Evolutionary conservation across 2,113 vertebrate genomes (phyloP).

Genomic region (Isurus oxyrinchus): DNA sequence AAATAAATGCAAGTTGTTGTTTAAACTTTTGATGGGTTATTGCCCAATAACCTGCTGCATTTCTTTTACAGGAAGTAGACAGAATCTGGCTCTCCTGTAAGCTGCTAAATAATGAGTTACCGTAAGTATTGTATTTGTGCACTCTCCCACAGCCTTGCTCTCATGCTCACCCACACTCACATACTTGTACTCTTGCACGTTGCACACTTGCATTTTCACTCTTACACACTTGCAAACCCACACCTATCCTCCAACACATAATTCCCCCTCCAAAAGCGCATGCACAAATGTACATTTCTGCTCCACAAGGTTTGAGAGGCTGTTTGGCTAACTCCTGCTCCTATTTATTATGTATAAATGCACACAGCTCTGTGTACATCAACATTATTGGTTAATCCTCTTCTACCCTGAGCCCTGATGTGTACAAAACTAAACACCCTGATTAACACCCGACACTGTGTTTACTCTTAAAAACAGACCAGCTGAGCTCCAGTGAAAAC

Average conservation of each 20-base stretch:
- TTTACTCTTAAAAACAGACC: neutral
- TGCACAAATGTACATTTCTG: no score
- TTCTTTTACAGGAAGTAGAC: slow-evolving; percentile 81
- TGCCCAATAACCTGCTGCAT: neutral
- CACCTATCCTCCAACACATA: no score
- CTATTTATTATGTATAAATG: no score
- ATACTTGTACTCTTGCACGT: neutral
- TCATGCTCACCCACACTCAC: no score
- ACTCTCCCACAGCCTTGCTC: no score
- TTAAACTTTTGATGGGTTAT: neutral
- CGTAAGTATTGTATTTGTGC: slow-evolving; percentile 62
- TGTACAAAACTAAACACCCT: neutral
- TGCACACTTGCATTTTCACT: neutral
- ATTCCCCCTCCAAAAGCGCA: no score
- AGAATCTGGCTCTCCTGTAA: slow-evolving; percentile 90
- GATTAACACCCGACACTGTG: neutral
- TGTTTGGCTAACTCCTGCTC: no score
- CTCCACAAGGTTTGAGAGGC: neutral
- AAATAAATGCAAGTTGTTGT: neutral
- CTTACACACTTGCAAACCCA: no score
- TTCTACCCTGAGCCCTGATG: neutral
- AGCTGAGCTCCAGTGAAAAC: neutral
- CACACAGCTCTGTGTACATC: no score
- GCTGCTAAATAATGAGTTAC: slow-evolving; percentile 79
- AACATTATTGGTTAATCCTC: neutral